Evolutionary conservation across 2,797 vertebrate species (phyloP), one percentile per base, ranked within the genome.

Genomic region (Pelobates cultripes): DNA sequence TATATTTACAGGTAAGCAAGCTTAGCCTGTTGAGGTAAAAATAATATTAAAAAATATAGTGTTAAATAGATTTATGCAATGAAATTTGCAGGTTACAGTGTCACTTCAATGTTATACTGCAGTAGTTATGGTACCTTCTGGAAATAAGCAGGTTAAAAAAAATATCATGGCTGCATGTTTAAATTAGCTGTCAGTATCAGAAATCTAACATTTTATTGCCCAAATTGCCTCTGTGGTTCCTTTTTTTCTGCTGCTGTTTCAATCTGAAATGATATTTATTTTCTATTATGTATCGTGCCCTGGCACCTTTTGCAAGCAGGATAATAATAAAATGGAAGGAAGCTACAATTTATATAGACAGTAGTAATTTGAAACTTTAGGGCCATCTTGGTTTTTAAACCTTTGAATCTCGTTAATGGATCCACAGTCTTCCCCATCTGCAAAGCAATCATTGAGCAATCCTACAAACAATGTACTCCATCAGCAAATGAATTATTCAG

Each of bases 401-500:
- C 4, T 78, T 41, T 7, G n/a, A 79, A 79, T 79, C 55, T 66
- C 55, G 71, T 79, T 79, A 79, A 70, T 55, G 51, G 57, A 84
- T 79, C 10, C 17, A 55, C 57, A 79, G 72, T 66, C 55, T 40
- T 84, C 45, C 71, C 64, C 72, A 79, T 84, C 81, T 75, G 77
- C 72, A 75, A 79, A 75, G 57, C 72, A 84, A 84, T 84, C 82
- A 84, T 72, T 66, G 77, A 79, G 72, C 45, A 79, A 84, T 79
- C 77, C 53, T 84, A 75, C 82, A 70, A 75, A 79, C 45, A 40
- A 71, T 63, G 72, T 66, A 70, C 72, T 79, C 82, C 67, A 84
- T 84, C 82, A 84, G 53, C 66, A 70, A 69, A 75, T 84, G 82
- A 84, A 84, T 84, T 75, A 84, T 84, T 70, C 82, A 84, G 28